Conservation (phyloP, 2,797 vertebrate genomes). For the Falco rusticolus region DNA sequence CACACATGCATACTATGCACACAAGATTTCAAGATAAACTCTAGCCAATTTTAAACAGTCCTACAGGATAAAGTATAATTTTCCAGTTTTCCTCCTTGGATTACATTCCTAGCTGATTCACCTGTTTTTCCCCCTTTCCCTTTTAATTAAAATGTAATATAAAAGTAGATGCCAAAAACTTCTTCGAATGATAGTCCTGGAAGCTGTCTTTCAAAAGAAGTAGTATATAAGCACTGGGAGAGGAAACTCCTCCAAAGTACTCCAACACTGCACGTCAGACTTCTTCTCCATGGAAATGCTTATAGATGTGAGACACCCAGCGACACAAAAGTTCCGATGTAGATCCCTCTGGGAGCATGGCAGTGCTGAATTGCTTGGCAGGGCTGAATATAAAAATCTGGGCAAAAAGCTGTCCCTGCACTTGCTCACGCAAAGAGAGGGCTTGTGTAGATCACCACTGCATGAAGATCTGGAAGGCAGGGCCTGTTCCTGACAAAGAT, state of each 20-base stretch:
- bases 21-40: background rate
- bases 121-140: background rate
- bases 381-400: constrained; percentile 16
- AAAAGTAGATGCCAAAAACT: background rate
- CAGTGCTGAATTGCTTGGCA: constrained; percentile 8
- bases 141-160: background rate
- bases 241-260: background rate
- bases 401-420: background rate
- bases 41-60: background rate
- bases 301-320: background rate
- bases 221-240: background rate
- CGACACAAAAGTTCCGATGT: background rate
- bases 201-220: background rate
- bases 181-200: background rate
- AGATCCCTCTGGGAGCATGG: background rate
- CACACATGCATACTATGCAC: too few relatives aligned
- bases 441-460: background rate
- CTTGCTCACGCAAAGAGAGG: constrained; percentile 9
- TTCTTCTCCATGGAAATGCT: background rate
- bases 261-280: background rate
- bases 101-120: background rate
- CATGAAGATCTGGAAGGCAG: background rate
- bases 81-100: background rate
- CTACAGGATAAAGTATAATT: background rate
- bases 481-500: background rate